Conservation (phyloP, 2,797 vertebrate genomes). For the Alcedo quadribrachys region DNA sequence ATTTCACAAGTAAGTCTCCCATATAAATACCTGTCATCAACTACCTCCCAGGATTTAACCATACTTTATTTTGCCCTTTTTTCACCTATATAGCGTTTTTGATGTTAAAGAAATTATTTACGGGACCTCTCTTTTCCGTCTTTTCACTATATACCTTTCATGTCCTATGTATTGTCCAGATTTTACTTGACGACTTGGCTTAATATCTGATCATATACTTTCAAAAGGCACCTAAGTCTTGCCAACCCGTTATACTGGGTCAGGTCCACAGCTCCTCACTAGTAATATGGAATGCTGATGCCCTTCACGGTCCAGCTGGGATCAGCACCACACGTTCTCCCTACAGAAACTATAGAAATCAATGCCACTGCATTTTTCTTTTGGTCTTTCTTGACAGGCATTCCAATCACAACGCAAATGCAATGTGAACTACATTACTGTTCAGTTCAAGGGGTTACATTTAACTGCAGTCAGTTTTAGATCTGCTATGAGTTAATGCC, state of each 20-base stretch:
- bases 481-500: background rate
- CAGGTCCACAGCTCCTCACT: background rate
- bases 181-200: background rate
- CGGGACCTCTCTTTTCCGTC: background rate
- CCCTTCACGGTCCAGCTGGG: background rate
- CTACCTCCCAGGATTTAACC: background rate
- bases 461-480: background rate
- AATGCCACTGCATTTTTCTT: background rate
- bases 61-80: background rate
- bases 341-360: background rate
- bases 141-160: background rate
- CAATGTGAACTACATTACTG: background rate
- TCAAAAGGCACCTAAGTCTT: background rate
- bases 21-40: background rate
- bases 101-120: background rate
- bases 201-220: background rate
- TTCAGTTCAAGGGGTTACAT: background rate
- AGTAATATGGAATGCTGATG: background rate
- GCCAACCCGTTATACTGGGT: background rate
- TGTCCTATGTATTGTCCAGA: background rate
- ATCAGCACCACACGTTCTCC: background rate
- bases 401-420: background rate
- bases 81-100: background rate
- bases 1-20: background rate
- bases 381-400: background rate